A percentile compares a stretch with the other conserved stretches of the same genome.
phyloP scores from a whole-genome alignment of 1,140 invertebrate genomes.

The Sipha flava region DNA sequence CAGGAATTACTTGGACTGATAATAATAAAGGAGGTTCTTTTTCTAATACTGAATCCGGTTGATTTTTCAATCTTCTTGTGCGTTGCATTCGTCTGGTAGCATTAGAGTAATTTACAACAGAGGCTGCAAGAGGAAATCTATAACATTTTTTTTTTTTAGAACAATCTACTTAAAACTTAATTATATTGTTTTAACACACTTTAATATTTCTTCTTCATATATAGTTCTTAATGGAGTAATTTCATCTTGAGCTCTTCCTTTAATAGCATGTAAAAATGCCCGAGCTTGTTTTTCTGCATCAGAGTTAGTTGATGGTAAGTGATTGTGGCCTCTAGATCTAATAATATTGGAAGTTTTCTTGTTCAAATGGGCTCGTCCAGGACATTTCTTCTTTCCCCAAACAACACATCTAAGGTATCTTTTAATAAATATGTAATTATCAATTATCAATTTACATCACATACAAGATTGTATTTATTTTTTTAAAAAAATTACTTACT shows the following conservation, averaged over 20 bases:
- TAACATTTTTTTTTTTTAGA: neutral
- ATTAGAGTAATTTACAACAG: slow-evolving; percentile 24
- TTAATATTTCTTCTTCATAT: slow-evolving; percentile 8
- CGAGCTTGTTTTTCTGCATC: slow-evolving; percentile 24
- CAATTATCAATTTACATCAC: too few species aligned
- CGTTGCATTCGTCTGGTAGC: slow-evolving; percentile 25
- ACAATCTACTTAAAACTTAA: neutral
- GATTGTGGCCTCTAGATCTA: slow-evolving; percentile 19
- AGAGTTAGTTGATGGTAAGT: slow-evolving; percentile 15
- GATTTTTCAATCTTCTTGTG: slow-evolving; percentile 14
- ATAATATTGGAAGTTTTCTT: neutral
- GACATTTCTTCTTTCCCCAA: slow-evolving; percentile 31
- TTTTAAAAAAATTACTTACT: neutral
- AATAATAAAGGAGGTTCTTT: slow-evolving; percentile 14
- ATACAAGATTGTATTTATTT: neutral
- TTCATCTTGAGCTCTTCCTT: slow-evolving; percentile 23
- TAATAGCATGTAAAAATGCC: slow-evolving; percentile 25
- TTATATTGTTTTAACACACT: neutral
- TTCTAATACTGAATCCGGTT: neutral
- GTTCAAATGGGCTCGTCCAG: slow-evolving; percentile 20
- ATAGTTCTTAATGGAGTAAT: slow-evolving; percentile 6
- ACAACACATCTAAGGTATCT: slow-evolving; percentile 27
- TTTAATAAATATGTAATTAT: neutral
- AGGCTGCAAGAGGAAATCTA: slow-evolving; percentile 6
- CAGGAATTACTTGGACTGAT: slow-evolving; percentile 19